Evolutionary conservation across 2,797 vertebrate species (phyloP).

Genomic region (Loris lydekkerianus): DNA sequence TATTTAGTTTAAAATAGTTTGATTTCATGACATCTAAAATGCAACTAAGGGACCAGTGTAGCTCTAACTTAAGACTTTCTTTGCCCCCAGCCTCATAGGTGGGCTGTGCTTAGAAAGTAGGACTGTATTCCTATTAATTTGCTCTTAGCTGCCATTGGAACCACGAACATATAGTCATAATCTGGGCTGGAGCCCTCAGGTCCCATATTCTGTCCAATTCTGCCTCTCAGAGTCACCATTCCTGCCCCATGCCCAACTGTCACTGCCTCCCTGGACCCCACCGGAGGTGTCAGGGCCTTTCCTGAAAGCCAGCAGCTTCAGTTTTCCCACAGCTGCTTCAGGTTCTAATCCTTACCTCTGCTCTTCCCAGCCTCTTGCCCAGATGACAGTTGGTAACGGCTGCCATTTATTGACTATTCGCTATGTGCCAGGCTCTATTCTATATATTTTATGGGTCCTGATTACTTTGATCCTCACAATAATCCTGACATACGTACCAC

Average conservation of each 20-base stretch:
- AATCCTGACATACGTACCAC: constrained; percentile 4
- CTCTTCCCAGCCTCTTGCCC: not conserved
- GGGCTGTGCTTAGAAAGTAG: not conserved
- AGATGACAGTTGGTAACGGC: not conserved
- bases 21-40: not conserved
- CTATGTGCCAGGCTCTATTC: not conserved
- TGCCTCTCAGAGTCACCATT: not conserved
- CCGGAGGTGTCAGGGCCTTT: not conserved
- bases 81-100: not conserved
- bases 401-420: not conserved
- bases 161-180: not conserved
- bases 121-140: not conserved
- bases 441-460: not conserved
- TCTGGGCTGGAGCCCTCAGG: not conserved
- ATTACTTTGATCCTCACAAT: constrained; percentile 43
- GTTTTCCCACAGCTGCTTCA: not conserved
- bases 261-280: not conserved
- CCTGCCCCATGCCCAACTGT: not conserved
- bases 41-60: not conserved
- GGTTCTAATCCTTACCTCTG: not conserved
- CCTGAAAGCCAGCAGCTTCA: not conserved
- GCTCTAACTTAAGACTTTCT: not conserved
- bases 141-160: not conserved
- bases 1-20: not conserved
- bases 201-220: not conserved